Conservation (phyloP, 2,113 vertebrate genomes). For the human (Homo sapiens) region GRCh38 chr5:71405501-71406000, state of each 20-base stretch:
- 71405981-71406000: background rate
- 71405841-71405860: background rate
- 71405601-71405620: background rate
- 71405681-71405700: background rate
- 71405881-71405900: background rate
- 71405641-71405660: background rate
- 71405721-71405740: background rate
- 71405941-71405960: background rate
- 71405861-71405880: background rate
- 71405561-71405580: background rate
- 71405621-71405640: background rate
- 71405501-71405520: background rate
- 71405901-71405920: background rate
- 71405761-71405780: background rate
- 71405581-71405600: background rate
- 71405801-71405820: background rate
- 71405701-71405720: background rate
- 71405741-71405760: background rate
- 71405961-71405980: background rate
- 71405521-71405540: background rate
- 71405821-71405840: accelerated
- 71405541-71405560: background rate
- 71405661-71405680: background rate
- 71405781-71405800: background rate
- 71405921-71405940: background rate